phyloP scores from a whole-genome alignment of 2,113 vertebrate genomes.

The Lophochroa leadbeateri region DNA sequence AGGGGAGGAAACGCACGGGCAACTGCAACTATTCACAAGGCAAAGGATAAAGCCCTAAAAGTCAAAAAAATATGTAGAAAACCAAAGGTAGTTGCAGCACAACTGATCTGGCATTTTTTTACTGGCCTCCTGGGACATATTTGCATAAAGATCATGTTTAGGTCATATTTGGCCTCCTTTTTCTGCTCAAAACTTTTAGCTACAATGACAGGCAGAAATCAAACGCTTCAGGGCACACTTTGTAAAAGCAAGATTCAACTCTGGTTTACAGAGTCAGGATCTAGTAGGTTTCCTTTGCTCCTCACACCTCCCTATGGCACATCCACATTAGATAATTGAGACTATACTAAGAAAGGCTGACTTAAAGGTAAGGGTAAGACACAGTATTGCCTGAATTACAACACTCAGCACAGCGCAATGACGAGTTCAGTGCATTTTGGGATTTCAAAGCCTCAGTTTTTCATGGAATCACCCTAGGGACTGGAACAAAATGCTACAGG shows the following conservation, averaged over 20 bases:
- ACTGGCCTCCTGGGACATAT: neutral
- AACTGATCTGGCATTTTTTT: neutral
- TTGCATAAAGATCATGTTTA: neutral
- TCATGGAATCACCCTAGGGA: neutral
- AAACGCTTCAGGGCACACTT: neutral
- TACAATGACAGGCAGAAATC: neutral
- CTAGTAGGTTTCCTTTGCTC: neutral
- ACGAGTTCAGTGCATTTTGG: accelerated
- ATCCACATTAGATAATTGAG: neutral
- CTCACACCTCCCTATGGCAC: neutral
- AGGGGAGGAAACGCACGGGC: neutral
- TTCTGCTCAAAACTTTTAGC: neutral
- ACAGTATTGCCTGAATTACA: neutral
- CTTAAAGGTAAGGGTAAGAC: neutral
- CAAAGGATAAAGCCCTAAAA: neutral
- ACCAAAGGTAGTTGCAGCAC: neutral
- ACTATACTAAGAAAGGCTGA: neutral
- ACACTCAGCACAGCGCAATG: neutral
- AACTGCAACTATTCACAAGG: neutral
- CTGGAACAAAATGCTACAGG: neutral
- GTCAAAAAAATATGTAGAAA: neutral
- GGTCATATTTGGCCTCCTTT: neutral
- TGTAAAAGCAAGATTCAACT: neutral
- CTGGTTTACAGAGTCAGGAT: neutral
- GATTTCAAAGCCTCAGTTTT: neutral